Percentiles rank a stretch among this genome's conserved stretches.
phyloP scores from a whole-genome alignment of 2,797 vertebrate genomes.

The Huso huso region DNA sequence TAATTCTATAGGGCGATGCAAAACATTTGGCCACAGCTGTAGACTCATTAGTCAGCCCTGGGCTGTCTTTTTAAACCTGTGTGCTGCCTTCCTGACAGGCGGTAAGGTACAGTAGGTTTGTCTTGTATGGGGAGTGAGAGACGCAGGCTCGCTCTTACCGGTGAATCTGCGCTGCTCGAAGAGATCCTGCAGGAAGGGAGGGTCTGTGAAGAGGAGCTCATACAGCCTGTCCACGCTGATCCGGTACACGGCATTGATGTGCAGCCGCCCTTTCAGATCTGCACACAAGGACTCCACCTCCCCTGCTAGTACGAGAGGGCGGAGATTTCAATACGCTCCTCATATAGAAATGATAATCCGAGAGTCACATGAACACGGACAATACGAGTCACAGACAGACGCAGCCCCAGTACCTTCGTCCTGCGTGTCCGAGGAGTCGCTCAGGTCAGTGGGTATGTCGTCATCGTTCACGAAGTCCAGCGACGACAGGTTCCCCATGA shows the following conservation, averaged over 20 bases:
- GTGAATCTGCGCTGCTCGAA: conserved; percentile 79
- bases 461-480: conserved; percentile 74
- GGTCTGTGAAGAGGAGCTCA: conserved; percentile 79
- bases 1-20: too few relatives aligned
- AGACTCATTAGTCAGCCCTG: too few relatives aligned
- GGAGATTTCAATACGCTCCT: too few relatives aligned
- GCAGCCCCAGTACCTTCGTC: conserved; percentile 64
- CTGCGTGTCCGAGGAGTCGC: conserved; percentile 80
- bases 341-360: too few relatives aligned
- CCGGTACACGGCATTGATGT: conserved; percentile 70
- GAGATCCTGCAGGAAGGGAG: conserved; percentile 74
- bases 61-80: too few relatives aligned
- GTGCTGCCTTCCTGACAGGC: too few relatives aligned
- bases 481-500: conserved; percentile 61
- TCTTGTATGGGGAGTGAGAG: too few relatives aligned
- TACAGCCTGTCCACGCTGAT: conserved; percentile 77
- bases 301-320: conserved; percentile 33
- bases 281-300: conserved; percentile 76
- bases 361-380: too few relatives aligned
- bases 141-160: conserved; percentile 42
- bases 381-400: neutral
- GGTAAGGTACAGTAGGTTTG: too few relatives aligned
- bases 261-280: conserved; percentile 67
- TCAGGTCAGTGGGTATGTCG: conserved; percentile 77
- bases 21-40: too few relatives aligned